Evolutionary conservation across 2,888 invertebrate species (phyloP).

Genomic region (Cerastoderma edule): DNA sequence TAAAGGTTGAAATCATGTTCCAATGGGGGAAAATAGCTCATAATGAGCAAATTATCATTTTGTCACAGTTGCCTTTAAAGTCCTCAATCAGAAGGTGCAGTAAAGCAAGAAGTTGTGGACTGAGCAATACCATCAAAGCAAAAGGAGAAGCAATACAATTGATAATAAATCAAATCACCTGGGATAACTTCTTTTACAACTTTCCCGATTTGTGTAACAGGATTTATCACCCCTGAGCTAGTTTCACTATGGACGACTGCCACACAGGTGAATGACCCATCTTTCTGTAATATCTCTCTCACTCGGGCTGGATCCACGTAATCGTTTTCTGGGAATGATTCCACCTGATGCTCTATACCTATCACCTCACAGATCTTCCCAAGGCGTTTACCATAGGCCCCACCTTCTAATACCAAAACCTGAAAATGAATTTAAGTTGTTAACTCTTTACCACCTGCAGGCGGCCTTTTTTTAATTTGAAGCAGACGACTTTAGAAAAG

Average conservation of each 20-base stretch:
- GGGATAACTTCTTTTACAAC: slow-evolving; percentile 79
- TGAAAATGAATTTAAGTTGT: too few species aligned
- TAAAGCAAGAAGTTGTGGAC: too few species aligned
- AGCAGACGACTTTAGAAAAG: too few species aligned
- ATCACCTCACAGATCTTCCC: slow-evolving; percentile 83
- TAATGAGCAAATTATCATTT: too few species aligned
- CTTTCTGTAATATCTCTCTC: slow-evolving; percentile 70
- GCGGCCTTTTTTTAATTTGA: too few species aligned
- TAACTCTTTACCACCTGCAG: too few species aligned
- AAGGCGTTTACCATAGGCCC: slow-evolving; percentile 85
- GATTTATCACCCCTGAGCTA: slow-evolving; percentile 84
- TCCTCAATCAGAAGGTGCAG: too few species aligned
- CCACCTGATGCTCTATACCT: slow-evolving; percentile 76
- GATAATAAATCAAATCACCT: slow-evolving; percentile 62
- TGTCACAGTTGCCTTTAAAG: too few species aligned
- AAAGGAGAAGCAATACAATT: too few species aligned
- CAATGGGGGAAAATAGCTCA: too few species aligned
- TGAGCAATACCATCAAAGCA: too few species aligned
- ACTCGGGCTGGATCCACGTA: slow-evolving; percentile 74
- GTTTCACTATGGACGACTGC: slow-evolving; percentile 85
- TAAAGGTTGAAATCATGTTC: too few species aligned
- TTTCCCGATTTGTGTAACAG: slow-evolving; percentile 82
- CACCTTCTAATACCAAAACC: slow-evolving; percentile 84
- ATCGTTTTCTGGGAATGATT: slow-evolving; percentile 82
- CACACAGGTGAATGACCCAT: slow-evolving; percentile 81